These are phyloP conservation scores for Sceliomorpha sp. DNA, from an alignment of 2,888 invertebrate genomes.

Conservation along the genomic window DNA sequence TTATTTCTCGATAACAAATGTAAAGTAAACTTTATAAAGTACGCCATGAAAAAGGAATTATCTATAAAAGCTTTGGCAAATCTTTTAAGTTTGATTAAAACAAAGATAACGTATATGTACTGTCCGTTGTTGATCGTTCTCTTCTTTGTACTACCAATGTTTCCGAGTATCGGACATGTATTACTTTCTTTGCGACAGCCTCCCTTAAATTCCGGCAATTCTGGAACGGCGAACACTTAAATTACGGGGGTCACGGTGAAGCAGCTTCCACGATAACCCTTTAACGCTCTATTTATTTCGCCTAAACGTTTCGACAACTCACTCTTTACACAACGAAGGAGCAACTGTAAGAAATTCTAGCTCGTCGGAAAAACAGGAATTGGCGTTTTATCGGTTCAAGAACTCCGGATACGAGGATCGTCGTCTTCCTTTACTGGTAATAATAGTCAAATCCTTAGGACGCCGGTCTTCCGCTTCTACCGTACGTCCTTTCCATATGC, in stretches of 20 bases:
- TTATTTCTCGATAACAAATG: no score
- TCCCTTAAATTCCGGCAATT: constrained; percentile 53
- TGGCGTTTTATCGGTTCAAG: constrained; percentile 46
- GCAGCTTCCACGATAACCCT: constrained; percentile 65
- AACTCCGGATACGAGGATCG: constrained; percentile 47
- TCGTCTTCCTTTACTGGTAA: constrained; percentile 45
- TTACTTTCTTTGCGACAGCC: constrained; percentile 19
- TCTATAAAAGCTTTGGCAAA: not conserved
- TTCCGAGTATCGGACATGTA: constrained; percentile 12
- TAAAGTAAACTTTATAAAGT: not conserved
- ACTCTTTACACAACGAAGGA: constrained; percentile 38
- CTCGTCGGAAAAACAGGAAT: constrained; percentile 34
- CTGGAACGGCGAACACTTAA: constrained; percentile 59
- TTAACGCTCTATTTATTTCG: constrained; percentile 57
- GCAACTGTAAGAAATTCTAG: constrained; percentile 34
- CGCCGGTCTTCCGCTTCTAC: constrained; percentile 26
- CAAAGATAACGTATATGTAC: constrained; percentile 17
- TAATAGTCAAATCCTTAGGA: constrained; percentile 49
- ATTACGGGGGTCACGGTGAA: constrained; percentile 63
- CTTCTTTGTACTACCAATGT: constrained; percentile 15
- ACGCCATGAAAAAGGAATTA: not conserved
- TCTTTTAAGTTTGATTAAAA: constrained; percentile 18
- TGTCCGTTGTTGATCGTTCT: not conserved
- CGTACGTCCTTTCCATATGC: constrained; percentile 24
- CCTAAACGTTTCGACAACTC: constrained; percentile 52